phyloP scores from a whole-genome alignment of 1,140 invertebrate genomes.

The Zaprionus camerounensis region DNA sequence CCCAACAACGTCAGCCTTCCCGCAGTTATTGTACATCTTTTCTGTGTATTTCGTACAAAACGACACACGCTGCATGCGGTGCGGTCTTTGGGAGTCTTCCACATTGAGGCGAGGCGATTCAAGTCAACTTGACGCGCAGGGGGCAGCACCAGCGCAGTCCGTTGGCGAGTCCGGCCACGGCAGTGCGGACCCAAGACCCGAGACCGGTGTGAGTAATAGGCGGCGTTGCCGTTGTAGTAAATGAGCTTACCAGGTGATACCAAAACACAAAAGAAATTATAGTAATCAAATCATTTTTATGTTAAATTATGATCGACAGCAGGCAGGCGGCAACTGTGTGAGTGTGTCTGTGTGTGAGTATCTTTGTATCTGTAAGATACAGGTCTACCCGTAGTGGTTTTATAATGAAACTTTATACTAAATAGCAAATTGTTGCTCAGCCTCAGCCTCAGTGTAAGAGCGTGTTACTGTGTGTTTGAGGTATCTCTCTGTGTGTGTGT shows the following conservation, averaged over 20 bases:
- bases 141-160: not conserved
- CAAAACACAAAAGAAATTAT: slow-evolving; percentile 83
- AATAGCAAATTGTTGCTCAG: slow-evolving; percentile 77
- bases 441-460: slow-evolving; percentile 40
- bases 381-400: slow-evolving; percentile 55
- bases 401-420: slow-evolving; percentile 83
- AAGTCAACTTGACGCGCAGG: slow-evolving; percentile 19
- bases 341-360: slow-evolving; percentile 24
- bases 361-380: slow-evolving; percentile 45
- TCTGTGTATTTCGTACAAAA: slow-evolving; percentile 61
- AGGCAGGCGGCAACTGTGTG: slow-evolving; percentile 57
- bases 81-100: slow-evolving; percentile 43
- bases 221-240: slow-evolving; percentile 82
- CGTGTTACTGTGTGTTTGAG: slow-evolving; percentile 24
- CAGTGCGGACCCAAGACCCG: slow-evolving; percentile 1
- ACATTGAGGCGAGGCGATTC: slow-evolving; percentile 29
- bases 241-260: slow-evolving; percentile 83
- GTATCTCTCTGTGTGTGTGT: not conserved
- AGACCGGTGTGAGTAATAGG: slow-evolving; percentile 79
- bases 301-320: slow-evolving; percentile 83
- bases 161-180: not conserved
- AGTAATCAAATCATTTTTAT: slow-evolving; percentile 83
- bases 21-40: slow-evolving; percentile 69
- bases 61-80: slow-evolving; percentile 82
- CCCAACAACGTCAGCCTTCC: slow-evolving; percentile 55